Base-by-base conservation (phyloP, 2,888 invertebrate genomes). In the Watsonalla cultraria region DNA sequence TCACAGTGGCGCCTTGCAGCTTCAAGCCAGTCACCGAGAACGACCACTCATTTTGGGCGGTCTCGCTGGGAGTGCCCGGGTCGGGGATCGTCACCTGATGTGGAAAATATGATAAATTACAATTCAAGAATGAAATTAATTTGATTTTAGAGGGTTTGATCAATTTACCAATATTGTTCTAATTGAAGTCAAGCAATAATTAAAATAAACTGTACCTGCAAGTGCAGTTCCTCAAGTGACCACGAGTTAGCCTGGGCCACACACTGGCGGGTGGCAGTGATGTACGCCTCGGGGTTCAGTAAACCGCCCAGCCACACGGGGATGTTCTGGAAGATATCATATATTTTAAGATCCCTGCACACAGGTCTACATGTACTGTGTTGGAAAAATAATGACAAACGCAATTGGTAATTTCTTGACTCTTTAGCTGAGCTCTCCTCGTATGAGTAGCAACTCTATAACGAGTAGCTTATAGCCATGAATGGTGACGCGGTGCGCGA, bases 201-300 rank as follows among this genome's bases (percentile, higher is more conserved):
- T 15, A 42, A 9, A 11, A 24, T 33, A 9, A 93, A 45, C 92
- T n/a, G 92, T 54, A 97, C 97, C 84, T 96, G 95, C 59, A 98
- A 90, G 65, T 96, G 94, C 11, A 99, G 92, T 86, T 99, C 99
- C 86, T 99, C 99, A 47, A 99, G 92, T 0, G 99, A 98, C 97
- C 97, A 97, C 66, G 96, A 97, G 84, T 99, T 99, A 0, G 97
- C 97, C 80, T 98, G 98, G 0, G 99, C 99, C 48, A 99, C 98
- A 84, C 98, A 99, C 82, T 99, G 99, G 15, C 99, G 93, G 0
- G 99, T 99, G 6, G 99, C 99, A 0, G 99, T 99, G 65, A 99
- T 97, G 83, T 99, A 99, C 0, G 99, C 99, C 86, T 99, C 99
- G 0, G 99, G 99, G 83, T 99, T 99, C 71, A 99, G 93, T 54